These are phyloP conservation scores for Pseudomyrmex flavicornis DNA, from an alignment of 1,140 invertebrate species.

Conservation along the genomic window DNA sequence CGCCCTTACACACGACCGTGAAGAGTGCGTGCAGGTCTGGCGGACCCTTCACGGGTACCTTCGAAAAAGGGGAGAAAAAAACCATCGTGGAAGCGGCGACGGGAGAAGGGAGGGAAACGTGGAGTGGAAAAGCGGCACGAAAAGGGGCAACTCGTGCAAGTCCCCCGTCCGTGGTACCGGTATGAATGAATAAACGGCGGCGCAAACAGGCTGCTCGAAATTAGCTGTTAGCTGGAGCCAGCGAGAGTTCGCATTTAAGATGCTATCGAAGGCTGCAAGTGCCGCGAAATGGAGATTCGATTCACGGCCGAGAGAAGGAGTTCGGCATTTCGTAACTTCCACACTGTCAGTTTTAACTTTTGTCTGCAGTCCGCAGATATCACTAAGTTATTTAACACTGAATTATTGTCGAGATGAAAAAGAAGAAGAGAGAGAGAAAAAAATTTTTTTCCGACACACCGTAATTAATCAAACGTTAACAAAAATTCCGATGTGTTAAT, in stretches of 20 bases:
- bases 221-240: slow-evolving; percentile 73
- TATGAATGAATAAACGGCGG: slow-evolving; percentile 79
- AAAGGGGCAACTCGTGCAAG: slow-evolving; percentile 70
- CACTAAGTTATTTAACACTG: not conserved
- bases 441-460: not conserved
- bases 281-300: slow-evolving; percentile 54
- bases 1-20: slow-evolving; percentile 40
- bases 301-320: not conserved
- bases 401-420: no score
- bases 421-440: no score
- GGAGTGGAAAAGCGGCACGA: slow-evolving; percentile 72
- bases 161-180: slow-evolving; percentile 71
- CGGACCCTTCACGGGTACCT: slow-evolving; percentile 36
- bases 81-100: slow-evolving; percentile 5
- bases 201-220: slow-evolving; percentile 76
- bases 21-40: slow-evolving; percentile 36
- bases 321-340: not conserved
- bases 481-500: no score
- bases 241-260: slow-evolving; percentile 74
- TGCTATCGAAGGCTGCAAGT: slow-evolving; percentile 68
- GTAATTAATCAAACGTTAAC: not conserved
- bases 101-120: slow-evolving; percentile 15
- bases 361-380: not conserved
- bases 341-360: not conserved
- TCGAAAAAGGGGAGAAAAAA: slow-evolving; percentile 60